Percentiles rank a stretch among this genome's conserved stretches.
phyloP scores from a whole-genome alignment of 2,113 vertebrate genomes.

The Saguinus imperator region DNA sequence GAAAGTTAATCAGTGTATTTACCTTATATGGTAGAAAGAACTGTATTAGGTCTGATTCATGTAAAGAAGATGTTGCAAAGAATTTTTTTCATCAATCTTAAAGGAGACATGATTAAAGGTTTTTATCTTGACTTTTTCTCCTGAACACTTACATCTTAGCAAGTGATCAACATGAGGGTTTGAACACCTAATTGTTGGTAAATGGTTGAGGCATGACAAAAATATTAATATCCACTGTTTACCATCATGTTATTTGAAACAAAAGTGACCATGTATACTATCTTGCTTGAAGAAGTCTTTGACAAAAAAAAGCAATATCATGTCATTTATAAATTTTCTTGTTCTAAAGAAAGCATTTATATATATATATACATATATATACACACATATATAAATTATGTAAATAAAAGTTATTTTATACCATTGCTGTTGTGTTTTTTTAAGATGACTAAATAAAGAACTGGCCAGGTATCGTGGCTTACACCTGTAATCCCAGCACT shows the following conservation, averaged over 20 bases:
- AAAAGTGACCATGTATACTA: constrained; percentile 42
- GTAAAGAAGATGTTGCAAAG: constrained; percentile 34
- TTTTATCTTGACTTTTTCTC: constrained; percentile 74
- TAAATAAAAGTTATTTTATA: constrained; percentile 87
- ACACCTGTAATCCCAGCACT: neutral
- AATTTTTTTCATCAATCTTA: constrained; percentile 61
- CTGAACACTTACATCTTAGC: constrained; percentile 20
- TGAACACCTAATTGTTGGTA: constrained; percentile 47
- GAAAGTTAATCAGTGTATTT: constrained; percentile 69
- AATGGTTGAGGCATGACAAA: constrained; percentile 60
- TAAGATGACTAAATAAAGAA: neutral
- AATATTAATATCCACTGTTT: constrained; percentile 21
- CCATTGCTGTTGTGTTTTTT: constrained; percentile 42
- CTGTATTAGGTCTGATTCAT: constrained; percentile 59
- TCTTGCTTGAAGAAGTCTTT: constrained; percentile 68
- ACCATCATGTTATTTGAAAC: constrained; percentile 49
- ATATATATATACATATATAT: constrained; percentile 71
- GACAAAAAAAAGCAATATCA: constrained; percentile 43
- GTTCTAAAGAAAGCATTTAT: constrained; percentile 80
- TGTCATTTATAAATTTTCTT: constrained; percentile 76
- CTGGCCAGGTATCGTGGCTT: neutral
- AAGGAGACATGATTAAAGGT: constrained; percentile 72
- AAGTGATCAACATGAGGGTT: constrained; percentile 21
- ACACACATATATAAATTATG: constrained; percentile 78
- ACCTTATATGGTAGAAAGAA: constrained; percentile 58